Percentiles rank a stretch among this genome's conserved stretches.
Conservation (phyloP, 1,140 invertebrate genomes). For the Drosophila subobscura region DNA sequence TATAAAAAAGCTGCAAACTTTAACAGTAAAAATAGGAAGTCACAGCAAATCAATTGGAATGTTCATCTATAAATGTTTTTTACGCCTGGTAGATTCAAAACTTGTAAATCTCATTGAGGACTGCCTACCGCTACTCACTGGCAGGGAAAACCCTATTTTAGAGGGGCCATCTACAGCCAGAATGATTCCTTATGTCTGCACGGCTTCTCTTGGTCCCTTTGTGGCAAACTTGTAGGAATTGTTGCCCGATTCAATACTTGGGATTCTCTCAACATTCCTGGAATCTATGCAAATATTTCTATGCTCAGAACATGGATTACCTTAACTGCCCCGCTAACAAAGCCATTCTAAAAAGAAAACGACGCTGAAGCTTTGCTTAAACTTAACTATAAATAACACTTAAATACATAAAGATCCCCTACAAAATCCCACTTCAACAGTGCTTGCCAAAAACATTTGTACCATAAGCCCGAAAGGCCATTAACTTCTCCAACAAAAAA, state of each 20-base stretch:
- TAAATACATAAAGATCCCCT: neutral
- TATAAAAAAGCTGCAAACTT: too few relatives aligned
- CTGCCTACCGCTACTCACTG: too few relatives aligned
- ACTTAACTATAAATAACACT: neutral
- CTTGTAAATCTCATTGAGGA: too few relatives aligned
- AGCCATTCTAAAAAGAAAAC: neutral
- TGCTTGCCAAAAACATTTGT: too few relatives aligned
- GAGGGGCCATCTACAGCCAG: too few relatives aligned
- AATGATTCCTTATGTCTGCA: neutral
- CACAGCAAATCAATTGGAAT: too few relatives aligned
- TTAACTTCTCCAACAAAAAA: neutral
- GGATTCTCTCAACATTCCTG: conserved; percentile 7
- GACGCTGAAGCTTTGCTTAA: too few relatives aligned
- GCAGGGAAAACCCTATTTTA: too few relatives aligned
- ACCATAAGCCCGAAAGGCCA: neutral
- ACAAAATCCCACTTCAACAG: too few relatives aligned
- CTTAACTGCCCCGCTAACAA: neutral
- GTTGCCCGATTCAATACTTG: conserved; percentile 22
- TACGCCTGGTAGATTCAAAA: too few relatives aligned
- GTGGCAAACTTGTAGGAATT: conserved; percentile 37
- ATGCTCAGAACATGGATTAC: conserved; percentile 22
- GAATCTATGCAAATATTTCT: conserved; percentile 25
- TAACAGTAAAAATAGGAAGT: too few relatives aligned
- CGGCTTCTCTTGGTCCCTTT: conserved; percentile 15
- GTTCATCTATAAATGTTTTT: too few relatives aligned